phyloP scores from a whole-genome alignment of 1,140 invertebrate genomes.

The Calycopis cecrops region DNA sequence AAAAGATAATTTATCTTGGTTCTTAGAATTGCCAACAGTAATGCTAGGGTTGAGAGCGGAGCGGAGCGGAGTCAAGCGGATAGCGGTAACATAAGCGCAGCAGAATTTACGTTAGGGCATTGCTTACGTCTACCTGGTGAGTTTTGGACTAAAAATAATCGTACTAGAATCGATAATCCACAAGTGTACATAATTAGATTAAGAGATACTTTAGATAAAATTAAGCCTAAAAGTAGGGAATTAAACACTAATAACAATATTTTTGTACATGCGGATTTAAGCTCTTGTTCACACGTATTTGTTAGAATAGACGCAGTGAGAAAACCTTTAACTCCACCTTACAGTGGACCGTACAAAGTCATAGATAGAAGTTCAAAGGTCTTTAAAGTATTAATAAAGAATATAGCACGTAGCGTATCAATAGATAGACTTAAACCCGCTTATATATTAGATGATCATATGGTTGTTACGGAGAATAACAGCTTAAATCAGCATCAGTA shows the following conservation, averaged over 20 bases:
- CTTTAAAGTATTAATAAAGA: slow-evolving; percentile 19
- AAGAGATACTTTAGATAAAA: slow-evolving; percentile 12
- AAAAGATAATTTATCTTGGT: slow-evolving; percentile 25
- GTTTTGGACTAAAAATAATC: slow-evolving; percentile 7
- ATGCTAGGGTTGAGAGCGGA: slow-evolving; percentile 33
- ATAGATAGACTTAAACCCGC: slow-evolving; percentile 7
- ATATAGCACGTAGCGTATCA: background rate
- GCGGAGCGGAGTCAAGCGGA: slow-evolving; percentile 15
- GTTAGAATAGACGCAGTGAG: slow-evolving; percentile 18
- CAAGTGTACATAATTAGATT: slow-evolving; percentile 12
- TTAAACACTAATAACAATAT: background rate
- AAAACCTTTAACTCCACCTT: slow-evolving; percentile 20
- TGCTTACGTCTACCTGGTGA: slow-evolving; percentile 15
- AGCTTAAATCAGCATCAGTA: background rate
- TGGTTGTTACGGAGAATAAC: background rate
- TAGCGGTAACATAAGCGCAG: slow-evolving; percentile 12
- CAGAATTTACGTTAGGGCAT: slow-evolving; percentile 23
- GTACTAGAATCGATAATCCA: slow-evolving; percentile 9
- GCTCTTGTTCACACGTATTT: slow-evolving; percentile 16
- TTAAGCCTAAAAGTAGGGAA: slow-evolving; percentile 2
- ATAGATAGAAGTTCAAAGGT: slow-evolving; percentile 17
- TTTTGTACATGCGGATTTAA: slow-evolving; percentile 16
- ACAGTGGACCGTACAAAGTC: slow-evolving; percentile 23
- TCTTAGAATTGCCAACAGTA: slow-evolving; percentile 26
- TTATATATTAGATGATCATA: slow-evolving; percentile 3